These are phyloP conservation scores for Pogonognathellus flavescens DNA, from an alignment of 1,140 invertebrate genomes.

Conservation along the genomic window DNA sequence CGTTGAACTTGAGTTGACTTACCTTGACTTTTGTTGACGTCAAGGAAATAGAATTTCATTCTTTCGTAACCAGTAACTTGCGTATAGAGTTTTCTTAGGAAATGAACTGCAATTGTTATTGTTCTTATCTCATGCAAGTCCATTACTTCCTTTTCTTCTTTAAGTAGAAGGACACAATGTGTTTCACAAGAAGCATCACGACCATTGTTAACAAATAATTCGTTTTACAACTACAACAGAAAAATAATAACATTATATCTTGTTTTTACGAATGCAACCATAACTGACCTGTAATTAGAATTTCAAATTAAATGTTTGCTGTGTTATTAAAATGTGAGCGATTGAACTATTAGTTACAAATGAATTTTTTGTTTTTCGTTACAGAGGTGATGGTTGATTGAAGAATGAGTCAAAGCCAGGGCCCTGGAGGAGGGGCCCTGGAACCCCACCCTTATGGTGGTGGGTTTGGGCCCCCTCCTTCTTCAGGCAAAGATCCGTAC, in stretches of 20 bases:
- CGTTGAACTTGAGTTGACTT: constrained; percentile 26
- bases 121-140: no score
- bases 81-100: neutral
- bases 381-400: constrained; percentile 57
- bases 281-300: no score
- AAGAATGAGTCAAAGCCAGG: constrained; percentile 65
- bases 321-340: no score
- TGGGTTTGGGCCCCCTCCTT: constrained; percentile 58
- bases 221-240: no score
- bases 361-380: constrained; percentile 15
- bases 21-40: constrained; percentile 25
- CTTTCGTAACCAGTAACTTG: neutral
- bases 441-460: constrained; percentile 63
- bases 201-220: no score
- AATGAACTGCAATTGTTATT: neutral
- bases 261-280: no score
- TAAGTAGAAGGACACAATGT: no score
- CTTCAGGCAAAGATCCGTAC: constrained; percentile 58
- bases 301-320: no score
- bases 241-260: no score
- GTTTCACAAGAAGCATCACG: no score
- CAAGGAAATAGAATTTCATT: neutral
- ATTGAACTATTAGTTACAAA: neutral
- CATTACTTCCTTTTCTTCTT: no score
- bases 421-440: constrained; percentile 65